These are phyloP conservation scores for Acleris cristana DNA, from an alignment of 2,888 invertebrate species.

Conservation along the genomic window DNA sequence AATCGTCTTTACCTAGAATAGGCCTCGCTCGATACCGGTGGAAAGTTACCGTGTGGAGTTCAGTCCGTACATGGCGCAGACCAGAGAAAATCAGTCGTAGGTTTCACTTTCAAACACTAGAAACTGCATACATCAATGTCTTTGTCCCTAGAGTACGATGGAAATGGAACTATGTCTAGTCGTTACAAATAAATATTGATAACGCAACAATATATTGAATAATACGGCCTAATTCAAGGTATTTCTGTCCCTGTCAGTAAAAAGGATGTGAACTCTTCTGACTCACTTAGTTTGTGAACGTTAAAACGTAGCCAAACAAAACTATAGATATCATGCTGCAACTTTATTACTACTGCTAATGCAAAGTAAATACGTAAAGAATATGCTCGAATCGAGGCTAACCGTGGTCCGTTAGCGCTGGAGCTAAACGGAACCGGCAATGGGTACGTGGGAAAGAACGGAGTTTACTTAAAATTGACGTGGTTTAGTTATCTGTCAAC, in stretches of 20 bases:
- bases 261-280: no score
- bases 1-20: no score
- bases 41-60: slow-evolving; percentile 17
- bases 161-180: background rate
- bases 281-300: no score
- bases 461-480: slow-evolving; percentile 34
- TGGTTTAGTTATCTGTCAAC: background rate
- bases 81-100: slow-evolving; percentile 26
- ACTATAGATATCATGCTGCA: no score
- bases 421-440: slow-evolving; percentile 44
- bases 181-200: no score
- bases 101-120: slow-evolving; percentile 29
- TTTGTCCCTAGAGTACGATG: slow-evolving; percentile 22
- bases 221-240: no score
- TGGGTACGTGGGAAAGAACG: slow-evolving; percentile 62
- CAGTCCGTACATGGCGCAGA: slow-evolving; percentile 23
- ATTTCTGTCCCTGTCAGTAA: no score
- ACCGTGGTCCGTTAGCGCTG: slow-evolving; percentile 33
- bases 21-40: background rate
- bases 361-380: no score
- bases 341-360: no score
- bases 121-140: slow-evolving; percentile 28
- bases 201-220: no score
- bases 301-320: no score
- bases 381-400: slow-evolving; percentile 26